A percentile compares a stretch with the other conserved stretches of the same genome.
Evolutionary conservation across 2,797 vertebrate species (phyloP).

Genomic region (Pipistrellus pipistrellus): DNA sequence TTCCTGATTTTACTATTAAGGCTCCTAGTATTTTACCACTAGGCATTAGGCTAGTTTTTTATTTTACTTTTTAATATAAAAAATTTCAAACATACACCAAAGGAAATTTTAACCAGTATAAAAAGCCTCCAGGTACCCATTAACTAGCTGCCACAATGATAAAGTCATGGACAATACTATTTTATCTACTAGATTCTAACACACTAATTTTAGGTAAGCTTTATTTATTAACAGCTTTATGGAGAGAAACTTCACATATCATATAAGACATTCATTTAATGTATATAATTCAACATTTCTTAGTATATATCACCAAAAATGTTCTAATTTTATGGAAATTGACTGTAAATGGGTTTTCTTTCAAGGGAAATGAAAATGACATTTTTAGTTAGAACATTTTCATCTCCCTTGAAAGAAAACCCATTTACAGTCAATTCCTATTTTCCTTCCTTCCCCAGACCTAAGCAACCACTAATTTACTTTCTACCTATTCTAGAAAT

Average conservation of each 20-base stretch:
- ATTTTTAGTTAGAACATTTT: too few relatives aligned
- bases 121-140: background rate
- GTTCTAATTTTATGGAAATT: background rate
- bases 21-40: background rate
- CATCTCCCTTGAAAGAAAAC: background rate
- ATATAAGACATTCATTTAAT: background rate
- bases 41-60: background rate
- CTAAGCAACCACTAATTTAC: too few relatives aligned
- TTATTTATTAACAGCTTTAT: constrained; percentile 26
- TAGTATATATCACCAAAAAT: background rate
- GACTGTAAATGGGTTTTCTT: background rate
- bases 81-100: background rate
- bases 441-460: background rate
- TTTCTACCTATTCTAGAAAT: too few relatives aligned
- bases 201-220: background rate
- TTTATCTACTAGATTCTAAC: background rate
- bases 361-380: background rate
- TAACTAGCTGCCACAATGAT: background rate
- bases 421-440: background rate
- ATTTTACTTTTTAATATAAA: background rate
- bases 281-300: background rate
- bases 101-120: background rate
- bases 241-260: background rate
- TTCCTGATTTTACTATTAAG: background rate
- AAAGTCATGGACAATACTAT: background rate